Conservation (phyloP, 2,888 invertebrate genomes). For the Pterostichus madidus region DNA sequence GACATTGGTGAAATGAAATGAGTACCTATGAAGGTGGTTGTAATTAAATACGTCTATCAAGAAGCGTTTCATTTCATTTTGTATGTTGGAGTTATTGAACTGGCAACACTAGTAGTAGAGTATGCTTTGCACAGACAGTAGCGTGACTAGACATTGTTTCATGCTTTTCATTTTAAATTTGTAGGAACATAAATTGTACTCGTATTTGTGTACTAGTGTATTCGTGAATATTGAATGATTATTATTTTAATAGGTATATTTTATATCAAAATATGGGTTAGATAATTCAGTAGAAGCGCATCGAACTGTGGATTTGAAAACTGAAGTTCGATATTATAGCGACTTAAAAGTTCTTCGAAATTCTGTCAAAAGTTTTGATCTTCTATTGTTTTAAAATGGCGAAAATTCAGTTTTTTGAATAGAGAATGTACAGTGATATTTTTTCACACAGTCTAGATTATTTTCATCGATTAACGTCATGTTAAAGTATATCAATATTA, state of each 20-base stretch:
- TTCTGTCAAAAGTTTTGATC: too few relatives aligned
- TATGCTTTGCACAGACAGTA: background rate
- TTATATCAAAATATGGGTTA: too few relatives aligned
- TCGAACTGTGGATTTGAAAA: too few relatives aligned
- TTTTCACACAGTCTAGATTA: too few relatives aligned
- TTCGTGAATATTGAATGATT: slow-evolving; percentile 8
- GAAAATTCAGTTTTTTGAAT: too few relatives aligned
- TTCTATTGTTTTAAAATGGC: too few relatives aligned
- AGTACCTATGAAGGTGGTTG: slow-evolving; percentile 9
- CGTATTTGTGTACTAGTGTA: background rate
- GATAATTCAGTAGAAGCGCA: too few relatives aligned
- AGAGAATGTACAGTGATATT: too few relatives aligned
- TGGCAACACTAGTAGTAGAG: background rate
- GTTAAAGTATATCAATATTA: too few relatives aligned
- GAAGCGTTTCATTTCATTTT: slow-evolving; percentile 29
- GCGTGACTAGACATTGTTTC: slow-evolving; percentile 30
- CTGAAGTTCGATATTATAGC: too few relatives aligned
- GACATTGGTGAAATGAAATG: slow-evolving; percentile 17
- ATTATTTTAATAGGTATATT: slow-evolving; percentile 1
- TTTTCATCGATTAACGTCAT: too few relatives aligned
- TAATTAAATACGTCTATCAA: slow-evolving; percentile 38
- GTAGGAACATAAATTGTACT: slow-evolving; percentile 12
- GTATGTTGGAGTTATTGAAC: slow-evolving; percentile 33
- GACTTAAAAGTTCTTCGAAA: too few relatives aligned
- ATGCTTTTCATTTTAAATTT: slow-evolving; percentile 33